Evolutionary conservation across 1,140 invertebrate genomes (phyloP).

Genomic region (Drosophila melanogaster): Release_6_plus_ISO1_MT NT_033779.5:330001-330500

Average conservation of each 20-base stretch:
- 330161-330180: conserved; percentile 6
- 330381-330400: background rate
- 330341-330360: conserved; percentile 41
- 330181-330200: conserved; percentile 17
- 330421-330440: background rate
- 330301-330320: conserved; percentile 24
- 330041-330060: conserved; percentile 11
- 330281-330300: conserved; percentile 13
- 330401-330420: background rate
- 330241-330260: conserved; percentile 28
- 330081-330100: conserved; percentile 24
- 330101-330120: conserved; percentile 30
- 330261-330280: conserved; percentile 21
- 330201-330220: background rate
- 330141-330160: conserved; percentile 23
- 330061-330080: background rate
- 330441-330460: background rate
- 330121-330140: conserved; percentile 29
- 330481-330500: background rate
- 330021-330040: conserved; percentile 26
- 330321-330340: conserved; percentile 3
- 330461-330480: background rate
- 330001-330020: conserved; percentile 30
- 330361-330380: background rate
- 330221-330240: conserved; percentile 9